Evolutionary conservation across 64 coral and sea anemone species (phyloP).

Genomic region (Dendrophyllia cribrosa): DNA sequence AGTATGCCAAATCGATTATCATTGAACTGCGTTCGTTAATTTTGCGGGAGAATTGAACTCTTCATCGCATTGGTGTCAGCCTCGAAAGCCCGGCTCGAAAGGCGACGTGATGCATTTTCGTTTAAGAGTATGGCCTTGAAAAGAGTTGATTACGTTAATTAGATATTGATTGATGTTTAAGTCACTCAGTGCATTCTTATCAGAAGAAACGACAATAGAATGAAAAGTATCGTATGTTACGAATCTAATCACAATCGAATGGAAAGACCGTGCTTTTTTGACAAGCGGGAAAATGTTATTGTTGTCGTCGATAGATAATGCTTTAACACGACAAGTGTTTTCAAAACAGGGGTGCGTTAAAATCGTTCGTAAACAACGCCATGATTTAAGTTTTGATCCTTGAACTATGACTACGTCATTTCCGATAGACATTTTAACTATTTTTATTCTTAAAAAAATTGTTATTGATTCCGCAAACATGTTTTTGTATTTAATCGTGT

Average conservation of each 20-base stretch:
- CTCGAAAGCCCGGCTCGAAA: not conserved
- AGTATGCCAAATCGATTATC: constrained; percentile 41
- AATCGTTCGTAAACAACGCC: not conserved
- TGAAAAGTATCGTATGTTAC: not conserved
- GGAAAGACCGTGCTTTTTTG: not conserved
- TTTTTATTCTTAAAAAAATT: not conserved
- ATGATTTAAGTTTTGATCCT: not conserved
- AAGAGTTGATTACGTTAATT: constrained; percentile 43
- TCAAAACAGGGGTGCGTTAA: constrained; percentile 11
- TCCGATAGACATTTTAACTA: not conserved
- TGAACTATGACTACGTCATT: constrained; percentile 17
- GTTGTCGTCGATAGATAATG: not conserved
- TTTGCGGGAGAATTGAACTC: constrained; percentile 35
- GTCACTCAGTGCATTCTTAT: not conserved
- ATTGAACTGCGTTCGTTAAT: not conserved
- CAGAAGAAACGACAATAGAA: constrained; percentile 6
- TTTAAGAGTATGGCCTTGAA: not conserved
- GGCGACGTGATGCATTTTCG: not conserved
- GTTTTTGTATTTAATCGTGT: not conserved
- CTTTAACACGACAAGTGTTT: constrained; percentile 35
- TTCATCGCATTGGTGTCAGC: not conserved
- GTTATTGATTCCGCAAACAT: not conserved
- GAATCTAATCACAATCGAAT: constrained; percentile 19
- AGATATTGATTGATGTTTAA: constrained; percentile 52
- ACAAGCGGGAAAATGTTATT: constrained; percentile 12